Conservation (phyloP, 2,797 vertebrate genomes). For the Garrulus glandarius region DNA sequence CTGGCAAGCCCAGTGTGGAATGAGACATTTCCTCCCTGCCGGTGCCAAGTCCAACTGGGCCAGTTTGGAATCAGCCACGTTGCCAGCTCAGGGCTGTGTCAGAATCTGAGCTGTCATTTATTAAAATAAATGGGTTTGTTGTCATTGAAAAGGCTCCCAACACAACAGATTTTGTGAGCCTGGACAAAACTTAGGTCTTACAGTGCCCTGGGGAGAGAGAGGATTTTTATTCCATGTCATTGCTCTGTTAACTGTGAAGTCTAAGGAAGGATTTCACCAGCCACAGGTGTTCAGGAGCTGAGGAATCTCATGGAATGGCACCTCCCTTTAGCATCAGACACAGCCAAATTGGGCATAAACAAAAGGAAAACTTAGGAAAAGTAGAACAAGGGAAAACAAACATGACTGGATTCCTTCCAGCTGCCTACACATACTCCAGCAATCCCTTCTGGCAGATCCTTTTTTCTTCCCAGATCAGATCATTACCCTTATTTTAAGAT, state of each 20-base stretch:
- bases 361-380: not conserved
- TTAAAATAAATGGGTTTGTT: not conserved
- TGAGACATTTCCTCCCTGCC: constrained; percentile 54
- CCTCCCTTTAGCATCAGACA: not conserved
- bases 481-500: not conserved
- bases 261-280: not conserved
- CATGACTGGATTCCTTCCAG: not conserved
- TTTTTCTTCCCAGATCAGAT: not conserved
- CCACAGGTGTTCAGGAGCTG: not conserved
- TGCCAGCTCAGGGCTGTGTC: constrained; percentile 14
- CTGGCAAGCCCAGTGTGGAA: not conserved
- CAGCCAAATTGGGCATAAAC: not conserved
- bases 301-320: not conserved
- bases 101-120: constrained; percentile 26
- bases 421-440: not conserved
- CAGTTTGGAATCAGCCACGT: constrained; percentile 10
- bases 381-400: constrained; percentile 21
- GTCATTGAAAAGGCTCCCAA: not conserved
- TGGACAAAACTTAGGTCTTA: not conserved
- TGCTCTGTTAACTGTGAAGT: constrained; percentile 9
- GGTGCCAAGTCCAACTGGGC: constrained; percentile 41
- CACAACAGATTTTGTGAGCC: not conserved
- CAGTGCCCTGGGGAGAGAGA: not conserved
- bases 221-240: not conserved
- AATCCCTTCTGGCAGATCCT: not conserved